Evolutionary conservation across 1,140 invertebrate species (phyloP).

Genomic region (Thaumetopoea pityocampa): DNA sequence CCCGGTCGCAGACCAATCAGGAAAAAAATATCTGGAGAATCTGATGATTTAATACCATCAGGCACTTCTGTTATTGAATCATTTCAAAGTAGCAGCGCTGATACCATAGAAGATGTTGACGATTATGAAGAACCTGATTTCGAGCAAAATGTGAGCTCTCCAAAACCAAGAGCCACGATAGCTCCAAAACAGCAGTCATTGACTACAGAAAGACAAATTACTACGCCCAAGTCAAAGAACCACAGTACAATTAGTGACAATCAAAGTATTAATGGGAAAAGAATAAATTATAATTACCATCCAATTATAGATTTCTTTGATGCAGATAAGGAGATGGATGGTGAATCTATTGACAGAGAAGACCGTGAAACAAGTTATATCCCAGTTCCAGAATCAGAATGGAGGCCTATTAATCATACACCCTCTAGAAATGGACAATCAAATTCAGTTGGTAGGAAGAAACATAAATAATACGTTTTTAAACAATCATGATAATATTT

Average conservation of each 20-base stretch:
- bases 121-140: conserved; percentile 50
- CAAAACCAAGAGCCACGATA: conserved; percentile 39
- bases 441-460: conserved; percentile 32
- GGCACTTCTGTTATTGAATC: conserved; percentile 57
- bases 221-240: conserved; percentile 30
- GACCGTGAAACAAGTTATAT: conserved; percentile 45
- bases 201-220: conserved; percentile 36
- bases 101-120: conserved; percentile 54
- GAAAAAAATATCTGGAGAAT: conserved; percentile 59
- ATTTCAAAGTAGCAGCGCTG: conserved; percentile 38
- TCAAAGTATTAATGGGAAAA: conserved; percentile 48
- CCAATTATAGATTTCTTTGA: conserved; percentile 90
- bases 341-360: conserved; percentile 60
- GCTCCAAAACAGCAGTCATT: conserved; percentile 48
- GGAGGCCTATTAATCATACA: conserved; percentile 67
- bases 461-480: conserved; percentile 33
- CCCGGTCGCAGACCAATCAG: conserved; percentile 57
- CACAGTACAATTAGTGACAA: conserved; percentile 31
- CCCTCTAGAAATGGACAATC: conserved; percentile 32
- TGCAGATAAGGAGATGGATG: conserved; percentile 43
- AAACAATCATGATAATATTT: conserved; percentile 1
- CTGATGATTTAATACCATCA: conserved; percentile 59
- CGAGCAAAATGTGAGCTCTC: conserved; percentile 27
- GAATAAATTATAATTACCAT: conserved; percentile 90
- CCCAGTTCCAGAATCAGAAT: conserved; percentile 52